These are phyloP conservation scores for Dromiciops gliroides DNA, from an alignment of 2,113 vertebrate genomes.

Conservation along the genomic window DNA sequence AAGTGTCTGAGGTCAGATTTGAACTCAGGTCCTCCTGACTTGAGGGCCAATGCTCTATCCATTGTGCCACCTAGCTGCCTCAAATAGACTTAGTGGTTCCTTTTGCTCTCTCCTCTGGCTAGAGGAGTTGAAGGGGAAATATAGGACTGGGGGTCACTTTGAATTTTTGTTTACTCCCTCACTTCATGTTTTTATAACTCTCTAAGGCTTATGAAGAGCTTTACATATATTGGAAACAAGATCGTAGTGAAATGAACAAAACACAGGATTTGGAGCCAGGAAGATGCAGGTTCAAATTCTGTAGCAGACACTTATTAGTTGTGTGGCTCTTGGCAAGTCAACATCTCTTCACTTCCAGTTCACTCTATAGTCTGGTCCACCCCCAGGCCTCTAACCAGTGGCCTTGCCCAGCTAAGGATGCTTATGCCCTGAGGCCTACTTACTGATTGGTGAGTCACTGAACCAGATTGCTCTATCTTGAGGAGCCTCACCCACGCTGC, in stretches of 20 bases:
- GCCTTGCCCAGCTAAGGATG: background rate
- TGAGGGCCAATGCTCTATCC: too few relatives aligned
- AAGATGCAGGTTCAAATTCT: background rate
- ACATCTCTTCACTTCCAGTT: background rate
- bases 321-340: background rate
- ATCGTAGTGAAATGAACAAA: background rate
- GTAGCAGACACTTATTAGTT: background rate
- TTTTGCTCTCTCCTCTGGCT: background rate
- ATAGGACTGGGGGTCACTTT: background rate
- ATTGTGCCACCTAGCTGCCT: too few relatives aligned
- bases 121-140: background rate
- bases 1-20: too few relatives aligned
- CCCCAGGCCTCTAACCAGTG: background rate
- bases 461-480: background rate
- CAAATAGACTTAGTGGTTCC: background rate
- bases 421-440: background rate
- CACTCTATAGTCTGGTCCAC: background rate
- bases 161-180: background rate
- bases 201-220: background rate
- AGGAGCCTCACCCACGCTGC: background rate
- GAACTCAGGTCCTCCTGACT: too few relatives aligned
- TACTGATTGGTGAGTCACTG: background rate
- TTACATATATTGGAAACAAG: background rate
- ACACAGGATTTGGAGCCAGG: background rate
- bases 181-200: background rate